Evolutionary conservation across 2,888 invertebrate genomes (phyloP).

Genomic region (Caradrina kadenii): DNA sequence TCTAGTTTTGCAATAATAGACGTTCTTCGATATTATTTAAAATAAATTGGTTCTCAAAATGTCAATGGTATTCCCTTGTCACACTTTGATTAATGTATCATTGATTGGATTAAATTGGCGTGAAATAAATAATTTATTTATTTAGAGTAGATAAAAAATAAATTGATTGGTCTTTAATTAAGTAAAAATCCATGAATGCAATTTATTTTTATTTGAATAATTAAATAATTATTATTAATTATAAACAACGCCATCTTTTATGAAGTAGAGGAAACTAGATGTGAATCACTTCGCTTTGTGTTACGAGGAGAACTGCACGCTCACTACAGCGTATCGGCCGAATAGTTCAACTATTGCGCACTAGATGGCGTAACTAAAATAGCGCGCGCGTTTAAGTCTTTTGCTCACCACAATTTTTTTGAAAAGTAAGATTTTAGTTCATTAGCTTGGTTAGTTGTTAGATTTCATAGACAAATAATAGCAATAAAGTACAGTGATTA

Average conservation of each 20-base stretch:
- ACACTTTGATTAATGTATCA: slow-evolving; percentile 9
- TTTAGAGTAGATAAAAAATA: not conserved
- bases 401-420: slow-evolving; percentile 56
- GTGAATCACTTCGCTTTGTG: not conserved
- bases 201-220: not conserved
- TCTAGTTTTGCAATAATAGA: slow-evolving; percentile 12
- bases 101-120: not conserved
- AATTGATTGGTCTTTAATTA: not conserved
- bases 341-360: slow-evolving; percentile 49
- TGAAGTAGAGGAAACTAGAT: slow-evolving; percentile 58
- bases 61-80: slow-evolving; percentile 61
- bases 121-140: not conserved
- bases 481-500: no score
- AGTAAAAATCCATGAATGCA: not conserved
- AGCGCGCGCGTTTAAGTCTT: slow-evolving; percentile 78
- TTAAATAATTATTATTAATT: not conserved
- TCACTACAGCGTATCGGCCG: slow-evolving; percentile 12
- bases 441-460: no score
- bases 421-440: not conserved
- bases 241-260: slow-evolving; percentile 72
- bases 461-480: no score
- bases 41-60: slow-evolving; percentile 55
- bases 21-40: slow-evolving; percentile 18
- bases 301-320: not conserved
- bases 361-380: slow-evolving; percentile 68